These are phyloP conservation scores for Cyprinus carpio DNA, from an alignment of 2,113 vertebrate genomes.

Conservation along the genomic window DNA sequence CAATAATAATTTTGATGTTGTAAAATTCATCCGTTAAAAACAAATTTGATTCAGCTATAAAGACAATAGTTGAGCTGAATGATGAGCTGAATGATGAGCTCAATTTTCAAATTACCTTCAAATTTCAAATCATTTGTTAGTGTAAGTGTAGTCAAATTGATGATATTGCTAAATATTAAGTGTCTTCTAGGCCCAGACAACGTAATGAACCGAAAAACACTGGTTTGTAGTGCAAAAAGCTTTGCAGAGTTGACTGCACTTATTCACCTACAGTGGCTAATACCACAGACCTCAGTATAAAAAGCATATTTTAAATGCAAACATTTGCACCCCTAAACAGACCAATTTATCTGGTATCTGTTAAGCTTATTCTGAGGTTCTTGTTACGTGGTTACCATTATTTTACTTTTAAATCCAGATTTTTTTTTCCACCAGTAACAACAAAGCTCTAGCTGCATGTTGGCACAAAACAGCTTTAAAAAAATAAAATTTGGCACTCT, in stretches of 20 bases:
- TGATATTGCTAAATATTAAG: too few species aligned
- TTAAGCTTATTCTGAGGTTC: background rate
- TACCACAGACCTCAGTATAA: background rate
- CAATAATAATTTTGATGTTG: too few species aligned
- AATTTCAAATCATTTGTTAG: too few species aligned
- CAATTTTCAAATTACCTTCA: too few species aligned
- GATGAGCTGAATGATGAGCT: too few species aligned
- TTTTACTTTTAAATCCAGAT: background rate
- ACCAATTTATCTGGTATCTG: background rate
- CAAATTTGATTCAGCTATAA: too few species aligned
- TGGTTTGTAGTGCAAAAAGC: background rate
- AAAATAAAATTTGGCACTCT: background rate
- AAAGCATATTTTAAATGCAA: background rate
- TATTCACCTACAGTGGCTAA: background rate
- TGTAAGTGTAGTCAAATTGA: too few species aligned
- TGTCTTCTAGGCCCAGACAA: too few species aligned
- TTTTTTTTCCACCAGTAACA: background rate
- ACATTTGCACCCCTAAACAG: background rate
- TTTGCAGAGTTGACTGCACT: background rate
- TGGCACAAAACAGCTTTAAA: slow-evolving; percentile 18
- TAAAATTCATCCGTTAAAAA: too few species aligned
- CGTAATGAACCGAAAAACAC: too few species aligned
- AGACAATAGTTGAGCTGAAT: too few species aligned
- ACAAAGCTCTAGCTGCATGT: background rate
- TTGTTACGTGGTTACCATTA: background rate